These are phyloP conservation scores for Busseola fusca DNA, from an alignment of 2,888 invertebrate genomes.

Conservation along the genomic window DNA sequence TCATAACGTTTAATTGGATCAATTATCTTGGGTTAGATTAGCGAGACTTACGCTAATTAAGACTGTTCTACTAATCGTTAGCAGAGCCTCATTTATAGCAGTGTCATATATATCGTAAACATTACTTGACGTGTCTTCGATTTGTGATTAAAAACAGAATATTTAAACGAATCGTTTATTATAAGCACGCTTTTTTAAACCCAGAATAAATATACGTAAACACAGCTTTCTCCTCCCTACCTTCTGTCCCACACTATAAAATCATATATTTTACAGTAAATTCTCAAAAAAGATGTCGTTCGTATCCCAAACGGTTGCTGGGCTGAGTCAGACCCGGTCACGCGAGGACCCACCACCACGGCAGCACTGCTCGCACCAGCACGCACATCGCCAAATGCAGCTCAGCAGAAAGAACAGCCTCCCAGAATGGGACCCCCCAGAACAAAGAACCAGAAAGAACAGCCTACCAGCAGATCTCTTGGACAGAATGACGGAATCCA, in stretches of 20 bases:
- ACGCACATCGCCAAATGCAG: constrained; percentile 81
- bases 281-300: constrained; percentile 82
- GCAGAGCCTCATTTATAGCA: background rate
- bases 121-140: background rate
- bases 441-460: constrained; percentile 83
- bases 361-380: constrained; percentile 86
- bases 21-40: constrained; percentile 27
- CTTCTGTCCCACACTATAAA: constrained; percentile 48
- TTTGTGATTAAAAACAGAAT: background rate
- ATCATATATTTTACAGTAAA: constrained; percentile 72
- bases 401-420: constrained; percentile 86
- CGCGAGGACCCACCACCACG: constrained; percentile 83
- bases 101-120: background rate
- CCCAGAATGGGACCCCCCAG: constrained; percentile 86
- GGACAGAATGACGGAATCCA: constrained; percentile 76
- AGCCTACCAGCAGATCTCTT: constrained; percentile 84
- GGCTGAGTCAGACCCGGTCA: constrained; percentile 80
- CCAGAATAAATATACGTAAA: background rate
- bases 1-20: constrained; percentile 1
- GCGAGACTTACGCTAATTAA: constrained; percentile 19
- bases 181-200: constrained; percentile 18
- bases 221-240: constrained; percentile 13
- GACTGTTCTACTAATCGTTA: constrained; percentile 18
- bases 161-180: background rate
- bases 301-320: constrained; percentile 89